A percentile compares a stretch with the other conserved stretches of the same genome.
Evolutionary conservation across 2,888 invertebrate species (phyloP).

Genomic region (Nysson spinosus): DNA sequence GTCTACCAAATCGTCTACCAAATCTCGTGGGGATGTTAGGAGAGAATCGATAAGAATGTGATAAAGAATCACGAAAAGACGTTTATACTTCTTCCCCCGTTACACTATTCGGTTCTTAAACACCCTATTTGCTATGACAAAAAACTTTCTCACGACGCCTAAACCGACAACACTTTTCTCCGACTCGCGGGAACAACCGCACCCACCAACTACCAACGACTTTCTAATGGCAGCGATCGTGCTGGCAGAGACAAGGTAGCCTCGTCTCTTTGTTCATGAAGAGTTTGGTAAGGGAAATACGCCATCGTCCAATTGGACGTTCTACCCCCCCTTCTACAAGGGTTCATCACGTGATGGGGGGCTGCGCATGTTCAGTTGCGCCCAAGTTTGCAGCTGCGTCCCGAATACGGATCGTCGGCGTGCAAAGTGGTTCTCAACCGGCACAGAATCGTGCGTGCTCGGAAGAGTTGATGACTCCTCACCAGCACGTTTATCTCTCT

Average conservation of each 20-base stretch:
- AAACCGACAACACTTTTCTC: constrained; percentile 34
- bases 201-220: constrained; percentile 66
- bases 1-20: constrained; percentile 14
- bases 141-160: constrained; percentile 45
- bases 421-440: constrained; percentile 43
- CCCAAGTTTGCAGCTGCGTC: constrained; percentile 52
- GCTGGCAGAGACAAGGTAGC: constrained; percentile 61
- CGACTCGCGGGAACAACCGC: constrained; percentile 49
- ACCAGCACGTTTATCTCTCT: no score
- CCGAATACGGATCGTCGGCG: constrained; percentile 57
- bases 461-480: neutral
- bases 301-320: constrained; percentile 49
- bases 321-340: constrained; percentile 23
- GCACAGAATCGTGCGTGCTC: neutral
- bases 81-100: constrained; percentile 5
- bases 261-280: constrained; percentile 70
- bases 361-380: constrained; percentile 44
- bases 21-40: neutral
- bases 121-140: constrained; percentile 15
- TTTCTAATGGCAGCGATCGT: constrained; percentile 69
- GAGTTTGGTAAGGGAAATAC: constrained; percentile 47
- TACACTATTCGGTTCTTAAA: constrained; percentile 21
- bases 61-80: constrained; percentile 1
- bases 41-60: constrained; percentile 20
- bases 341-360: constrained; percentile 35